Percentiles rank a stretch among this genome's conserved stretches.
These are phyloP conservation scores for Dendroctonus ponderosae DNA, from an alignment of 1,140 invertebrate genomes.

Conservation along the genomic window DNA sequence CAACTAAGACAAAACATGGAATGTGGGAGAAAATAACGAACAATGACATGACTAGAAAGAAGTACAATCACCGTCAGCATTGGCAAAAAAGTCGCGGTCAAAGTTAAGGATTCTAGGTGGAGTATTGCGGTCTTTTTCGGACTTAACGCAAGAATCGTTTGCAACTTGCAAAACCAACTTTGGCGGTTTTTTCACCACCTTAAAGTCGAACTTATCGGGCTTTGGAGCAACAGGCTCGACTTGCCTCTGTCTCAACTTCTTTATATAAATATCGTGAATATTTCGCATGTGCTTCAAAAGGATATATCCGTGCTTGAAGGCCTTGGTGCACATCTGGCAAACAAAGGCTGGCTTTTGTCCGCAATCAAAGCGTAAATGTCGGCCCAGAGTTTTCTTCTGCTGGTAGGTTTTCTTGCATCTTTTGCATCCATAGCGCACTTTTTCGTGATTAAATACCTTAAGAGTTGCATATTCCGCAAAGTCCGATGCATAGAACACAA, in stretches of 20 bases:
- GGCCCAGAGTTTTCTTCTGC: constrained; percentile 56
- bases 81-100: constrained; percentile 11
- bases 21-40: not conserved
- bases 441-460: constrained; percentile 41
- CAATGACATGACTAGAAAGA: not conserved
- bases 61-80: not conserved
- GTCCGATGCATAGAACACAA: constrained; percentile 38
- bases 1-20: not conserved
- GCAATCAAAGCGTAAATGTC: constrained; percentile 58
- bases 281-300: constrained; percentile 53
- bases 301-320: constrained; percentile 54
- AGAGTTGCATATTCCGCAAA: constrained; percentile 43
- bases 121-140: not conserved
- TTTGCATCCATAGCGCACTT: constrained; percentile 55
- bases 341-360: constrained; percentile 65
- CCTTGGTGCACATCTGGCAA: constrained; percentile 56
- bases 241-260: constrained; percentile 42
- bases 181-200: not conserved
- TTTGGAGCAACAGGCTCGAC: not conserved
- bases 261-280: constrained; percentile 45
- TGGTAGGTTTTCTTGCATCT: constrained; percentile 61
- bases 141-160: not conserved
- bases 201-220: constrained; percentile 3
- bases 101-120: constrained; percentile 5
- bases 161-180: too few relatives aligned